These are phyloP conservation scores for Homarus americanus DNA, from an alignment of 1,140 invertebrate species.

Conservation along the genomic window DNA sequence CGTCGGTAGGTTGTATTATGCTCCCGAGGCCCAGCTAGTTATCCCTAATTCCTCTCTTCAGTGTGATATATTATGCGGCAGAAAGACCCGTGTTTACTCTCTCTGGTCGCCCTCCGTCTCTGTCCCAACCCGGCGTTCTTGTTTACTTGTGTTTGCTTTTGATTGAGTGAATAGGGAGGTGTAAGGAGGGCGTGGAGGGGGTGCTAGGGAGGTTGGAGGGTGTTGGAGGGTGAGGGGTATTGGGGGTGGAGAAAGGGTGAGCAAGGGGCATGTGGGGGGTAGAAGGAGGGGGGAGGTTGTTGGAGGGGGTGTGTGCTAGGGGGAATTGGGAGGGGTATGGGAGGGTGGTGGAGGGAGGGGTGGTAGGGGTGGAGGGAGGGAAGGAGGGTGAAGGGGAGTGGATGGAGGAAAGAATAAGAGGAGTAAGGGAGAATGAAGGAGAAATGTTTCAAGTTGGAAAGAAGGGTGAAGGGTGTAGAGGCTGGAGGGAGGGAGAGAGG, in stretches of 20 bases:
- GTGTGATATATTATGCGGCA: constrained; percentile 69
- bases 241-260: background rate
- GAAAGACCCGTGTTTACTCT: constrained; percentile 65
- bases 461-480: too few species aligned
- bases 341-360: background rate
- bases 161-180: constrained; percentile 68
- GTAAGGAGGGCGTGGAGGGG: too few species aligned
- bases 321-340: background rate
- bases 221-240: too few species aligned
- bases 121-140: constrained; percentile 51
- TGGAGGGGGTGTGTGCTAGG: background rate
- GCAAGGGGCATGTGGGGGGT: background rate
- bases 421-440: too few species aligned
- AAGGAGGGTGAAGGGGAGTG: too few species aligned
- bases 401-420: too few species aligned
- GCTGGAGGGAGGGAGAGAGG: too few species aligned
- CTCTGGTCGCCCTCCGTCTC: constrained; percentile 61
- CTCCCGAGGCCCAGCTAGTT: constrained; percentile 59
- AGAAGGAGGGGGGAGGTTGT: background rate
- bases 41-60: constrained; percentile 70
- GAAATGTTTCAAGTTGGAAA: too few species aligned
- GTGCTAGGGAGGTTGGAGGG: too few species aligned
- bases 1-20: constrained; percentile 64
- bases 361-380: background rate
- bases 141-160: constrained; percentile 64